phyloP scores from a whole-genome alignment of 2,113 vertebrate genomes.

The Calypte anna region DNA sequence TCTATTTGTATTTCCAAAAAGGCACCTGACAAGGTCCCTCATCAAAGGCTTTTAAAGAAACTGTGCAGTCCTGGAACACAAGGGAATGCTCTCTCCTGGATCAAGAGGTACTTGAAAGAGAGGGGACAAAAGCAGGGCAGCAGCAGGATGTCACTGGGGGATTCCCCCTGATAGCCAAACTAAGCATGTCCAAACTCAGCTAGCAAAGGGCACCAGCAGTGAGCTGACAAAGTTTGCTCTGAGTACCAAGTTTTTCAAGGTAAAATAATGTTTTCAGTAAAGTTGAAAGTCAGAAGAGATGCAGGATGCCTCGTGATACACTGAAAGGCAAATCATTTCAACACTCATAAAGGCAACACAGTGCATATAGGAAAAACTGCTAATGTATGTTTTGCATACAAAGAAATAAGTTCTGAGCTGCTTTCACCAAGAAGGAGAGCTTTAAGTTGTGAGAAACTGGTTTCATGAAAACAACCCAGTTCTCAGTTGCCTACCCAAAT shows the following conservation, averaged over 20 bases:
- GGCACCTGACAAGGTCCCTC: background rate
- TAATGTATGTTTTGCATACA: background rate
- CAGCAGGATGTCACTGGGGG: fast-evolving
- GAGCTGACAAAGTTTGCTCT: background rate
- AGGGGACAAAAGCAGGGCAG: background rate
- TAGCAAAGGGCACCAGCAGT: background rate
- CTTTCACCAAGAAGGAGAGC: background rate
- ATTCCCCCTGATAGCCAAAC: background rate
- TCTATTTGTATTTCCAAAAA: conserved; percentile 32
- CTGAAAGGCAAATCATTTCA: background rate
- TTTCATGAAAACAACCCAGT: background rate
- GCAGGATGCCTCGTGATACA: background rate
- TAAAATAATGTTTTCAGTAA: background rate
- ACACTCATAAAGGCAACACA: background rate
- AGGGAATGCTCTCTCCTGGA: background rate
- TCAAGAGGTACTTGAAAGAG: background rate
- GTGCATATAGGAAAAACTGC: background rate
- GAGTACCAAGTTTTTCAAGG: background rate
- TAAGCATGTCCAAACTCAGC: background rate
- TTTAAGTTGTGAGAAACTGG: background rate
- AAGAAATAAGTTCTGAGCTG: background rate
- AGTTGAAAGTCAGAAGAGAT: background rate
- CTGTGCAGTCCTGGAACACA: background rate
- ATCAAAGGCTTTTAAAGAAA: conserved; percentile 24
- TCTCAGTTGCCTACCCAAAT: background rate